Evolutionary conservation across 2,113 vertebrate genomes (phyloP), one percentile per base, ranked within the genome.

Genomic region (Pygoscelis antarcticus): DNA sequence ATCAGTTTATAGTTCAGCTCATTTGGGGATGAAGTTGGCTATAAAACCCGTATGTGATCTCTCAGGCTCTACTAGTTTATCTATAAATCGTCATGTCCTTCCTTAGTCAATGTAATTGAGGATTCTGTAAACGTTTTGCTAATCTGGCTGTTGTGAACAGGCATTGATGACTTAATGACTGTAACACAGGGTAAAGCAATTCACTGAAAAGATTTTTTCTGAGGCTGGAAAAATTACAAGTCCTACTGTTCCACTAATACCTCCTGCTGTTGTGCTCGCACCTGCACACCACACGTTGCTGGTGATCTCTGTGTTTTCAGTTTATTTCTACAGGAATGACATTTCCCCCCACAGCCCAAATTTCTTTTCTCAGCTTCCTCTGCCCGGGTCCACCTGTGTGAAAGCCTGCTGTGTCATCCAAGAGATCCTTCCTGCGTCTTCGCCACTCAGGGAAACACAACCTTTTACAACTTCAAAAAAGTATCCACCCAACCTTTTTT

Each of bases 141-240:
- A 72, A 96, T 77, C 66, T 77, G 32, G 54, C 40, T 34, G 60
- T 55, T 87, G 81, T 6, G 68, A 92, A 55, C 55, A 36, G 85
- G 77, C 42, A 65, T 64, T 69, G 78, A 92, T 74, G 85, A 93
- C 47, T 90, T 95, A 93, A 93, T 55, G 65, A 83, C 51, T 51
- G 36, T 26, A 78, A 87, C 51, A 60, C 1, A 75, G n/a, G 19
- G 74, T 40, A 72, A 87, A 89, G 86, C 57, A 89, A 79, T 89
- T 85, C 61, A 89, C 30, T 51, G 52, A 64, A 79, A 85, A 87
- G 40, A 51, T 76, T 83, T 96, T 70, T 84, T 54, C 42, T 19
- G 71, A 70, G 38, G 20, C 13, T 80, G 55, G 62, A 60, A 90
- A 93, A 96, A 91, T 66, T 14, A 36, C 49, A 91, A 83, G 57